phyloP scores from a whole-genome alignment of 2,888 invertebrate genomes.

The Cosmia pyralina region DNA sequence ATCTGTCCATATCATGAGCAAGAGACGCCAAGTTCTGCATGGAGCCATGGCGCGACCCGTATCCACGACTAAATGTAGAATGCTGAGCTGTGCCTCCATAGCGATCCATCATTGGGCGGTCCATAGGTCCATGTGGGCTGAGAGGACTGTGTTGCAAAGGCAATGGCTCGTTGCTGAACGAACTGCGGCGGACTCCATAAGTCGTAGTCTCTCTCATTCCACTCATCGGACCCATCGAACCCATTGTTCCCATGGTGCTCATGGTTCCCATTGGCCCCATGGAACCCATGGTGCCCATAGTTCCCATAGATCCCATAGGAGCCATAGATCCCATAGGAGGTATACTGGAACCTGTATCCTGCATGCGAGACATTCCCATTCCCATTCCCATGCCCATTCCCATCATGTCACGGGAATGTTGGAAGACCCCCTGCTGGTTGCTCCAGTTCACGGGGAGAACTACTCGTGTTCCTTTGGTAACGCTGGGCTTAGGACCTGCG shows the following conservation, averaged over 20 bases:
- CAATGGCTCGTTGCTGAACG: slow-evolving; percentile 87
- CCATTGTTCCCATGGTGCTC: slow-evolving; percentile 76
- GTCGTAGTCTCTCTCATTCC: slow-evolving; percentile 86
- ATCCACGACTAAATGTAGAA: slow-evolving; percentile 82
- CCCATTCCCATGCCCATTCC: slow-evolving; percentile 85
- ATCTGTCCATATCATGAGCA: slow-evolving; percentile 90
- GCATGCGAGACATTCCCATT: slow-evolving; percentile 85
- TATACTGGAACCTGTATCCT: slow-evolving; percentile 79
- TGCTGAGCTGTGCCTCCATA: slow-evolving; percentile 83
- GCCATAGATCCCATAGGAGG: slow-evolving; percentile 69
- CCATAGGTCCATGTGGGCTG: slow-evolving; percentile 86
- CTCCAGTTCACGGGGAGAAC: slow-evolving; percentile 90
- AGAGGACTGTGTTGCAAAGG: slow-evolving; percentile 87
- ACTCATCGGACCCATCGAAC: slow-evolving; percentile 82
- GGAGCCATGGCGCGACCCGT: slow-evolving; percentile 86
- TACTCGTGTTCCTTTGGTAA: slow-evolving; percentile 92
- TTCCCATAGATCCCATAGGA: slow-evolving; percentile 67
- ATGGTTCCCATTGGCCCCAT: slow-evolving; percentile 79
- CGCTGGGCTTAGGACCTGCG: slow-evolving; percentile 91
- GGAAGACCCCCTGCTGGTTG: slow-evolving; percentile 84
- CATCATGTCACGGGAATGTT: slow-evolving; percentile 87
- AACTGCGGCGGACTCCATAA: slow-evolving; percentile 87
- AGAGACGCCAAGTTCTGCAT: slow-evolving; percentile 87
- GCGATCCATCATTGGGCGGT: slow-evolving; percentile 85
- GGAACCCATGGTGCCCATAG: slow-evolving; percentile 72